These are phyloP conservation scores for Gymnoscopelus braueri DNA, from an alignment of 2,797 vertebrate species.

Conservation along the genomic window DNA sequence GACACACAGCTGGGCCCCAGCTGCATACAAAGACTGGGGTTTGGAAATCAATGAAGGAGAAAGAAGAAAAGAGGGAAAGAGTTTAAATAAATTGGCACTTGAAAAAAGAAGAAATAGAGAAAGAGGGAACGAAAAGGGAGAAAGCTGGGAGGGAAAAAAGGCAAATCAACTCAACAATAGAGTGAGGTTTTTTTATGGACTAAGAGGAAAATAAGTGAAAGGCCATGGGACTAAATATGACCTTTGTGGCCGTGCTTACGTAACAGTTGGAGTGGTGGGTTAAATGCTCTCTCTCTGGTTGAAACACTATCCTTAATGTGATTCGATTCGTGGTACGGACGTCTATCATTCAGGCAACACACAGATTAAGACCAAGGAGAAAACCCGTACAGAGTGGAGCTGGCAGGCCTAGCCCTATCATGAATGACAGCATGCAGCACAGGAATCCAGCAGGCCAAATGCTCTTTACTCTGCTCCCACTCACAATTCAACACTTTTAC, in stretches of 20 bases:
- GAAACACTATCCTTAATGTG: conserved; percentile 26
- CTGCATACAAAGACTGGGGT: conserved; percentile 86
- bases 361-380: conserved; percentile 29
- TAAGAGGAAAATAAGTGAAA: conserved; percentile 46
- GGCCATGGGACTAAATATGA: conserved; percentile 46
- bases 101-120: conserved; percentile 82
- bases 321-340: conserved; percentile 35
- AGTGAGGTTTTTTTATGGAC: conserved; percentile 52
- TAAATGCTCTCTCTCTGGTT: not conserved
- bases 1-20: conserved; percentile 87
- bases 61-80: conserved; percentile 85
- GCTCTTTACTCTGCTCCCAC: too few relatives aligned
- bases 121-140: conserved; percentile 62
- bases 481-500: not conserved
- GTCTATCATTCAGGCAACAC: conserved; percentile 29
- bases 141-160: conserved; percentile 54
- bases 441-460: not conserved
- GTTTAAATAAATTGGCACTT: conserved; percentile 87
- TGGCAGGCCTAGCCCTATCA: not conserved
- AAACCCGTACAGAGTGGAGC: conserved; percentile 14
- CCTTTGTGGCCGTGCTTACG: conserved; percentile 30
- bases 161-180: conserved; percentile 62
- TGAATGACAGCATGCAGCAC: not conserved
- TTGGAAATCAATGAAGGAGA: conserved; percentile 91
- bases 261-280: not conserved